Evolutionary conservation across 2,797 vertebrate genomes (phyloP), one percentile per base, ranked within the genome.

Genomic region (Ctenosaura bakeri): DNA sequence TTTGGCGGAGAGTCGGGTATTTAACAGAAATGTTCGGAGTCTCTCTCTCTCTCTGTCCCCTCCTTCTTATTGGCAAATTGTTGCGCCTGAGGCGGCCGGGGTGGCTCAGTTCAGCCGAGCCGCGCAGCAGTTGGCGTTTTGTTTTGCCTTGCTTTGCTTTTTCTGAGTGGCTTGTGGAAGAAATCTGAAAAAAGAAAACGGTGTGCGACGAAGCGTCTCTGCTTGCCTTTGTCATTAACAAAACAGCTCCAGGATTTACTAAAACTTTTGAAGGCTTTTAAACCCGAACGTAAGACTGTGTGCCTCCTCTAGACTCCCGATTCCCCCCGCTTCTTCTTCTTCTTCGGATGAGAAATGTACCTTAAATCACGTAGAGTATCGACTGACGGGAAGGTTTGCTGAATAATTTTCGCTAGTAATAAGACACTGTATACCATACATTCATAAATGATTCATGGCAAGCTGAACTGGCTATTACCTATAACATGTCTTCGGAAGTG

Each of bases 361-460:
- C 62, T 56, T 38, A 14, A 89, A 88, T 83, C 62, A 0, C 4
- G 1, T 76, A 6, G 8, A 42, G 79, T 4, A 46, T 4, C 50
- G 0, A 74, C 42, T 52, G 18, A 56, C 52, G 14, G 50, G 32
- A 77, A 83, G n/a, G 52, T 56, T 66, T 14, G 0, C 1, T 46
- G 26, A 0, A 32, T 13, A 20, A 22, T 87, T 1, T 94, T 94
- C 90, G 22, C 38, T 14, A n/a, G 83, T 91, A 91, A 32, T 80
- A 79, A 5, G 77, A 1, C 35, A 46, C 24, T 16, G 6, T 64
- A 7, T 64, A 6, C 20, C 24, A 62, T 62, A 62, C 59, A 22
- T 83, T 29, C 22, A 8, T 35, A 38, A 8, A 56, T 64, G 14
- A 24, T 64, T 64, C 26, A 71, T 71, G 69, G 20, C 12, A 71